Percentiles rank a stretch among this genome's conserved stretches.
These are phyloP conservation scores for Sarcophaga caerulescens DNA, from an alignment of 2,888 invertebrate species.

Conservation along the genomic window DNA sequence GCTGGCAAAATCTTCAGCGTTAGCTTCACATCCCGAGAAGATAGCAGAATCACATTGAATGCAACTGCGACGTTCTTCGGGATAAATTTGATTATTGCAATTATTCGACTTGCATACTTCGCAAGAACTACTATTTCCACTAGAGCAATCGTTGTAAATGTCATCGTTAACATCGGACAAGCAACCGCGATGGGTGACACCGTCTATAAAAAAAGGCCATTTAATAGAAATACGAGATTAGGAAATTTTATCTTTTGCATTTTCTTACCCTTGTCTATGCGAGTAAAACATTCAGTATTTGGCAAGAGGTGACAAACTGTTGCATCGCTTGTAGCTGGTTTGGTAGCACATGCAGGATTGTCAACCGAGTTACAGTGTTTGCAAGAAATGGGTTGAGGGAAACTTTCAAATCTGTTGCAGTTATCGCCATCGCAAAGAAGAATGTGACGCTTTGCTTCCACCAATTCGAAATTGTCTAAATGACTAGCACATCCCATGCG, in stretches of 20 bases:
- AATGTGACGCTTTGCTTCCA: constrained; percentile 71
- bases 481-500: constrained; percentile 77
- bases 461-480: constrained; percentile 65
- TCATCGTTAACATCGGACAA: constrained; percentile 70
- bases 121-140: constrained; percentile 70
- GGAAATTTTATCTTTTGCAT: background rate
- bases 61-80: constrained; percentile 74
- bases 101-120: constrained; percentile 68
- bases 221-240: background rate
- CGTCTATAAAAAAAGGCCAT: constrained; percentile 66
- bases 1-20: constrained; percentile 65
- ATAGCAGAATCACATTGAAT: constrained; percentile 73
- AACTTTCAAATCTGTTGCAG: constrained; percentile 73
- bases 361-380: constrained; percentile 71
- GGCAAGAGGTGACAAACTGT: constrained; percentile 70
- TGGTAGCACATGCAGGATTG: constrained; percentile 69
- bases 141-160: constrained; percentile 71
- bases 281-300: constrained; percentile 71
- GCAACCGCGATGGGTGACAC: constrained; percentile 74
- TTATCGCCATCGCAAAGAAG: constrained; percentile 73
- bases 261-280: constrained; percentile 70
- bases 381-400: constrained; percentile 68
- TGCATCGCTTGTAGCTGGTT: accelerated
- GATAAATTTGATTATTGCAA: constrained; percentile 74
- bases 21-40: constrained; percentile 71